These are phyloP conservation scores for Camelus dromedarius DNA, from an alignment of 2,113 vertebrate genomes.

Conservation along the genomic window DNA sequence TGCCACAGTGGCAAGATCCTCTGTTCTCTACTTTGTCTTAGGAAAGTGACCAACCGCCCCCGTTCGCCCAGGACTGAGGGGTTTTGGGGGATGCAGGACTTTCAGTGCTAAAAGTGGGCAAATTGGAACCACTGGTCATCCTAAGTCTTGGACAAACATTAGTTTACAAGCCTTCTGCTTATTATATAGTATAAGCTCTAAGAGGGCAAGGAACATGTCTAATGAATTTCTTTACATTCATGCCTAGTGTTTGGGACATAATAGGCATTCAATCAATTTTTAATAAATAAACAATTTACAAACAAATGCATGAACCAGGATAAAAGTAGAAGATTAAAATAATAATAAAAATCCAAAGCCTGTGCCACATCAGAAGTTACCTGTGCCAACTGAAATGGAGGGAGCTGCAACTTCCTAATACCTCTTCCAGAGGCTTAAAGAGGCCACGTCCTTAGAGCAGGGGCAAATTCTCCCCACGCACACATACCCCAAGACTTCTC, in stretches of 20 bases:
- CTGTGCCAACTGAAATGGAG: background rate
- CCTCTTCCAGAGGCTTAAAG: background rate
- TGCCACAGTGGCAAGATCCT: background rate
- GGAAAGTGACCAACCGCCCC: background rate
- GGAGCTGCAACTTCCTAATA: background rate
- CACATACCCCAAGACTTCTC: background rate
- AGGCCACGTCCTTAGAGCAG: background rate
- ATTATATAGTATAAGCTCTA: background rate
- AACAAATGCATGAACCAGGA: background rate
- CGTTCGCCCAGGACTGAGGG: background rate
- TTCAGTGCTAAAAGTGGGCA: background rate
- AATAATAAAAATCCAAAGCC: background rate
- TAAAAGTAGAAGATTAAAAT: background rate
- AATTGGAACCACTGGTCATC: background rate
- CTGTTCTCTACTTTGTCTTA: background rate
- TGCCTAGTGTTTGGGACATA: background rate
- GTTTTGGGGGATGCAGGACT: background rate
- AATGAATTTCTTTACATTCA: slow-evolving; percentile 13
- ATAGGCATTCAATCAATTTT: background rate
- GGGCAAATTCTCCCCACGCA: background rate
- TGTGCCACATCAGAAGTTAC: slow-evolving; percentile 13
- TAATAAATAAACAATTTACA: slow-evolving; percentile 30
- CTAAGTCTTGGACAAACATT: background rate
- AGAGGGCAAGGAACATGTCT: background rate
- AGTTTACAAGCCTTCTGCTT: background rate